phyloP scores from a whole-genome alignment of 2,888 invertebrate genomes.

The Cheilosia scutellata region DNA sequence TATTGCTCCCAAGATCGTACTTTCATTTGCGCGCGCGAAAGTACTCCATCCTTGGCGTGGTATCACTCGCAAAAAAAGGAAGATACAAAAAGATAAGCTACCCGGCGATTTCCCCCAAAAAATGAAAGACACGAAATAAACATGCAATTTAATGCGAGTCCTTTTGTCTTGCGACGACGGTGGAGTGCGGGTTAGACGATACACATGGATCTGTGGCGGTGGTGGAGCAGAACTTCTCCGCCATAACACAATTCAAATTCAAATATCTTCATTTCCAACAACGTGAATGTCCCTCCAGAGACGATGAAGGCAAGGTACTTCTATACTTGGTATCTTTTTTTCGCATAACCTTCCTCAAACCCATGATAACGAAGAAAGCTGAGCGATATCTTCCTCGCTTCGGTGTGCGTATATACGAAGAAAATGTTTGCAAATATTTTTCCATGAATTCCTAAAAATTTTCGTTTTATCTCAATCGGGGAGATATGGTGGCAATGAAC shows the following conservation, averaged over 20 bases:
- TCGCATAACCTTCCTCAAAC: conserved; percentile 37
- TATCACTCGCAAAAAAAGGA: conserved; percentile 37
- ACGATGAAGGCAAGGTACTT: conserved; percentile 49
- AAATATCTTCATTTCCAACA: conserved; percentile 68
- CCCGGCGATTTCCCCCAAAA: conserved; percentile 35
- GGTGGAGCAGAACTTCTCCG: conserved; percentile 28
- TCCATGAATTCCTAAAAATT: conserved; percentile 74
- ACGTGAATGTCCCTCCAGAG: conserved; percentile 71
- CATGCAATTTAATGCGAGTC: conserved; percentile 73
- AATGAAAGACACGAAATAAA: conserved; percentile 62
- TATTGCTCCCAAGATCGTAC: conserved; percentile 75
- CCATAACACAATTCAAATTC: conserved; percentile 72
- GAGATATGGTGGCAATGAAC: conserved; percentile 39
- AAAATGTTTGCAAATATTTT: conserved; percentile 61
- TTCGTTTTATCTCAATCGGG: conserved; percentile 54
- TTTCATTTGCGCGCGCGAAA: conserved; percentile 73
- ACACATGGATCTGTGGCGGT: not conserved
- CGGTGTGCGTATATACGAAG: conserved; percentile 25
- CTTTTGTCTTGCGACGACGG: conserved; percentile 31
- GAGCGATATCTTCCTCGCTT: conserved; percentile 30
- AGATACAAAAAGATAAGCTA: conserved; percentile 70
- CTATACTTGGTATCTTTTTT: conserved; percentile 17
- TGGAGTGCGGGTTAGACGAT: not conserved
- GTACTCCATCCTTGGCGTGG: conserved; percentile 54
- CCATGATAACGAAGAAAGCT: conserved; percentile 3